Evolutionary conservation across 2,888 invertebrate species (phyloP), one percentile per base, ranked within the genome.

Genomic region (Hypsopygia costalis): DNA sequence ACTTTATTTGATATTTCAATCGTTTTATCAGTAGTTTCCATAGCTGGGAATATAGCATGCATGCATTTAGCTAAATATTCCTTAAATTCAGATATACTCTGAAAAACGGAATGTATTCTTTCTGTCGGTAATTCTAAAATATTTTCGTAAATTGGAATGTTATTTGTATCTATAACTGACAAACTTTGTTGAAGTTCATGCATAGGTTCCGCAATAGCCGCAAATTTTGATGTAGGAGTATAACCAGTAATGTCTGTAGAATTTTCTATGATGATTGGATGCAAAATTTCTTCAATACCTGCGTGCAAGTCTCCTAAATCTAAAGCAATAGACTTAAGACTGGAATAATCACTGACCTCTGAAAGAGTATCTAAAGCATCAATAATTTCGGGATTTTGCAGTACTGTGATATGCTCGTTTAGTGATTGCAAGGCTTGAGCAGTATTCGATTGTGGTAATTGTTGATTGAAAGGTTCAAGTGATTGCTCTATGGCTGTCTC

Each of bases 111-210:
- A 68, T 75, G 61, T 69, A 79, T 55, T 62, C 62, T 72, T 52
- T 80, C 79, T 48, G 69, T 53, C 12, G 81, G 65, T 49, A 79
- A 63, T 57, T 81, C 76, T 65, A 78, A 55, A 51, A 78, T 66
- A 62, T 75, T 66, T 71, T 82, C 80, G 52, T 71, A 81, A 54
- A 78, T 58, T 72, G 80, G 77, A 76, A 85, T 80, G 71, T 82
- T 77, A 56, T 54, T 69, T 41, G 58, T 55, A 51, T 83, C 79
- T 62, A 85, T 52, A 35, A 78, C 62, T 34, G 77, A 79, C 41
- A 88, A 66, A 62, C 70, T 67, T 51, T 82, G 69, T 27, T 76
- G 74, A 7, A 86, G 52, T 46, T 79, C 78, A 48, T 74, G 75
- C 66, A 86, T 71, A 0, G 86, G 86, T 37, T 81, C 71, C 16